phyloP scores from a whole-genome alignment of 2,113 vertebrate species.

The Pseudopodoces humilis region DNA sequence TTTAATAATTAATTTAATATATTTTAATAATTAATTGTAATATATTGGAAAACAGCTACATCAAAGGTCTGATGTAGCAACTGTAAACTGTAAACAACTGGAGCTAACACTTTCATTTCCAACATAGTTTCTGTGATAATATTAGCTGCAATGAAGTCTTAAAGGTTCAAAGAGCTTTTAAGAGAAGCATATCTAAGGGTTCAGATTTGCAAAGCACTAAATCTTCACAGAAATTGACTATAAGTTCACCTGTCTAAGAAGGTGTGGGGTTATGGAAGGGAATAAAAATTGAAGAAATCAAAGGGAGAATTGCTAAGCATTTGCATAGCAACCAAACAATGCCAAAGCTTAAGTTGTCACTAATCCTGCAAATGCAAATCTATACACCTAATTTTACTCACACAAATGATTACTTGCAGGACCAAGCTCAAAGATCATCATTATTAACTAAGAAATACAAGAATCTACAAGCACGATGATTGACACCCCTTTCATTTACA shows the following conservation, averaged over 20 bases:
- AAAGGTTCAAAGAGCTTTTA: background rate
- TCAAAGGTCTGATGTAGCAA: background rate
- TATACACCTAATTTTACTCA: background rate
- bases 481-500: background rate
- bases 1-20: no score
- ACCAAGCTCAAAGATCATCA: background rate
- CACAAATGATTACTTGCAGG: background rate
- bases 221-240: background rate
- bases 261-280: background rate
- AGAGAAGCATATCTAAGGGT: background rate
- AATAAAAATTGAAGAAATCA: background rate
- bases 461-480: background rate
- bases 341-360: background rate
- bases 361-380: background rate
- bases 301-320: background rate
- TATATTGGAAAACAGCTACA: background rate
- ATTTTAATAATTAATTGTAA: no score
- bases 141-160: background rate
- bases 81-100: background rate
- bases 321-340: background rate
- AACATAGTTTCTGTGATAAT: background rate
- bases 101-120: background rate
- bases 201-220: background rate
- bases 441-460: background rate
- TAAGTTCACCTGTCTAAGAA: background rate